Evolutionary conservation across 1,140 invertebrate species (phyloP).

Genomic region (Euwallacea similis): DNA sequence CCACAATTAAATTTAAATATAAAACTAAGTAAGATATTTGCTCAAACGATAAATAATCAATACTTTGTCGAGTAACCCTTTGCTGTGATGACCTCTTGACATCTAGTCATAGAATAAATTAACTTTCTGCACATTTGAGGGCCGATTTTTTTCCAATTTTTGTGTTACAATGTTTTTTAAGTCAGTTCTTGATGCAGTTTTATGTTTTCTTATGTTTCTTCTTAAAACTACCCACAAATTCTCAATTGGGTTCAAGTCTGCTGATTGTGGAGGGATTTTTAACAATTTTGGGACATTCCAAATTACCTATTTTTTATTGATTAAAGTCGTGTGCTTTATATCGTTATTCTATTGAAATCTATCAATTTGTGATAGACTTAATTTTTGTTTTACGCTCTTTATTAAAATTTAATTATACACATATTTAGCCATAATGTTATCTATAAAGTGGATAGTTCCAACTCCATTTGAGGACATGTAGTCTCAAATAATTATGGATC

Average conservation of each 20-base stretch:
- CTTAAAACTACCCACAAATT: background rate
- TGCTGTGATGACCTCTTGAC: background rate
- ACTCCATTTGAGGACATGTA: background rate
- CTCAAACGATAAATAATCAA: no score
- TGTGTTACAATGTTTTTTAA: background rate
- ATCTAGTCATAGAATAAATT: slow-evolving; percentile 3
- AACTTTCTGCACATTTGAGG: background rate
- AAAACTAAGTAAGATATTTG: no score
- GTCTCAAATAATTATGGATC: background rate
- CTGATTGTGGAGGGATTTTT: no score
- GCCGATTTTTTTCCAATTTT: background rate
- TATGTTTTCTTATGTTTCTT: no score
- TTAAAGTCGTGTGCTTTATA: background rate
- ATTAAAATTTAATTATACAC: background rate
- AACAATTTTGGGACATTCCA: background rate
- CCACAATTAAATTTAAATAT: no score
- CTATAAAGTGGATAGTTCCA: background rate
- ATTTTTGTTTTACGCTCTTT: background rate
- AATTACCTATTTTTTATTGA: background rate
- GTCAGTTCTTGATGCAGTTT: background rate
- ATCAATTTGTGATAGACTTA: background rate
- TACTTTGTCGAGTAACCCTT: no score
- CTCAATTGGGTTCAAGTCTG: background rate
- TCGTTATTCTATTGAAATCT: background rate
- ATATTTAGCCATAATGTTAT: background rate